Conservation (phyloP, 2,797 vertebrate genomes). For the Smutsia temminckii region DNA sequence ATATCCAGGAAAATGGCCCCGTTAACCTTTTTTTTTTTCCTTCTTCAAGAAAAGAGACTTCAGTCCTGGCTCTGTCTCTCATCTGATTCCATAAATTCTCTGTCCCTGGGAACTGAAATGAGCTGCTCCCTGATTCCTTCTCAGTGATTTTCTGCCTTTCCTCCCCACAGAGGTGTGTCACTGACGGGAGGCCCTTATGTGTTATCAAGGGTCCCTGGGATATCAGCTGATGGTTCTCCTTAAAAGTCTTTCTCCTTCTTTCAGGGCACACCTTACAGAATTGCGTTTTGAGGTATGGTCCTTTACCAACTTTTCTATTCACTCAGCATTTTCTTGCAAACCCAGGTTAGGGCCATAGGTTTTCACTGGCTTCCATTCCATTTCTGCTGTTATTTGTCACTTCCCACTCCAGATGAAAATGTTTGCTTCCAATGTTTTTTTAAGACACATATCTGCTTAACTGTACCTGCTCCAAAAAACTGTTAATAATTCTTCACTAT, state of each 20-base stretch:
- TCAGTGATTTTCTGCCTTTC: constrained; percentile 55
- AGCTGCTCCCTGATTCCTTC: background rate
- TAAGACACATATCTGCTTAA: constrained; percentile 47
- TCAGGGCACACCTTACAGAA: background rate
- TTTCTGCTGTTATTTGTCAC: constrained; percentile 6
- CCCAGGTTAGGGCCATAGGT: background rate
- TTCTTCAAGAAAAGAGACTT: constrained; percentile 42
- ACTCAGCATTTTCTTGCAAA: background rate
- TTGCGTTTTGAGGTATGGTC: constrained; percentile 58
- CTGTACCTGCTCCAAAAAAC: background rate
- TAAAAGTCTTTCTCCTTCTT: constrained; percentile 17
- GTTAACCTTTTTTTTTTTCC: background rate
- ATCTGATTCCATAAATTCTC: constrained; percentile 45
- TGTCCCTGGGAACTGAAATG: background rate
- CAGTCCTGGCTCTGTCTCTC: background rate
- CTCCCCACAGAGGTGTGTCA: constrained; percentile 56
- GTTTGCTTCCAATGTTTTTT: constrained; percentile 52
- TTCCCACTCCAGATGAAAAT: constrained; percentile 32
- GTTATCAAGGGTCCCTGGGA: constrained; percentile 33
- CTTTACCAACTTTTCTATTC: constrained; percentile 39
- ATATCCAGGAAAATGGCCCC: constrained; percentile 2
- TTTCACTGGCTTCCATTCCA: constrained; percentile 21
- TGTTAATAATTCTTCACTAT: constrained; percentile 37
- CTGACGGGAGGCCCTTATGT: constrained; percentile 48
- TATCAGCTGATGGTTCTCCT: constrained; percentile 52